Conservation (phyloP, 2,113 vertebrate genomes). For the Muntiacus reevesi region DNA sequence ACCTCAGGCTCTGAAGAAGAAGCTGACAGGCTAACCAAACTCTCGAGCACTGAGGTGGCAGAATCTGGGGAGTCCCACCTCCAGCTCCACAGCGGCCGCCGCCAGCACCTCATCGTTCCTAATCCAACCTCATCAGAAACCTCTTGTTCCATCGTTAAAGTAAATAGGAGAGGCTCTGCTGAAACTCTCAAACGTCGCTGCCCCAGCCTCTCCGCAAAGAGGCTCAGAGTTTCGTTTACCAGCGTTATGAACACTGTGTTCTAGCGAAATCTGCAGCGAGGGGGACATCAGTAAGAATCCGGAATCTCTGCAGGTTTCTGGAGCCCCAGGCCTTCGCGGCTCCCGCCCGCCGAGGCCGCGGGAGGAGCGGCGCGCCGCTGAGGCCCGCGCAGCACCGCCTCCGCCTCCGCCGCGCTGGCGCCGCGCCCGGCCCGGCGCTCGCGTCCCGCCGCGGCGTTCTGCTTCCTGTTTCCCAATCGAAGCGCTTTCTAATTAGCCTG, state of each 20-base stretch:
- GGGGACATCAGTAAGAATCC: background rate
- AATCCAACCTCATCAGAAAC: background rate
- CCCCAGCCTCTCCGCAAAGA: background rate
- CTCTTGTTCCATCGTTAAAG: background rate
- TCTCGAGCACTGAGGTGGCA: background rate
- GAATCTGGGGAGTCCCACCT: background rate
- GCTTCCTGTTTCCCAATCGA: background rate
- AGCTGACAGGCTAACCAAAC: background rate
- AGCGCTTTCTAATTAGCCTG: conserved; percentile 38
- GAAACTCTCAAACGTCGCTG: background rate
- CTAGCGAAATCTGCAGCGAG: background rate
- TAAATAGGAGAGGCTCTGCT: background rate
- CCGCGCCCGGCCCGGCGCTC: rapidly evolving
- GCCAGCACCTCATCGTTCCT: background rate
- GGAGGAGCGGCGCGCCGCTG: background rate
- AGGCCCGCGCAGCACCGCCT: rapidly evolving
- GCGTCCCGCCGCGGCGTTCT: rapidly evolving
- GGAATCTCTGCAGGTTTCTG: rapidly evolving
- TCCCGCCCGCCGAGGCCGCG: rapidly evolving
- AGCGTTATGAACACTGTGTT: rapidly evolving
- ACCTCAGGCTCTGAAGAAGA: background rate
- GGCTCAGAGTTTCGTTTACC: background rate
- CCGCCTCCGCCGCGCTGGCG: background rate
- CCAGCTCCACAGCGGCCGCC: no score
- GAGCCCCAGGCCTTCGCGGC: background rate